Conservation (phyloP, 2,888 invertebrate species). For the Calliopum simillimum region DNA sequence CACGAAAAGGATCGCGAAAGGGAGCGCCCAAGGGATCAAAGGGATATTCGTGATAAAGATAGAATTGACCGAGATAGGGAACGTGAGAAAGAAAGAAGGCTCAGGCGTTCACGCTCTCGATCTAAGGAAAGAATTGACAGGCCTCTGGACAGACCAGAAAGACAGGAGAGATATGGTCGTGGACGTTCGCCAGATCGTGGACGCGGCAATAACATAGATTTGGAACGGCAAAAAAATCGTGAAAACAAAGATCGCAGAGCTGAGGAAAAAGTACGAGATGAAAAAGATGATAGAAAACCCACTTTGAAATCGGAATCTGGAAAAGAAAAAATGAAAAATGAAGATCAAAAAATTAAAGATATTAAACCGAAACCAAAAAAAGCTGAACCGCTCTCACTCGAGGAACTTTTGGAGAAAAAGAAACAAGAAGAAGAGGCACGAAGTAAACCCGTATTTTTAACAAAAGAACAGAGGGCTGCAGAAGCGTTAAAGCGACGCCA, state of each 20-base stretch:
- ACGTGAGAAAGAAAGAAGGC: constrained; percentile 49
- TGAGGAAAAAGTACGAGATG: constrained; percentile 40
- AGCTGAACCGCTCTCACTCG: constrained; percentile 91
- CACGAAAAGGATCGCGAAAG: constrained; percentile 53
- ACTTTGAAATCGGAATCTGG: constrained; percentile 8
- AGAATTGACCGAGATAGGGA: constrained; percentile 32
- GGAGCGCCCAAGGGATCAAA: constrained; percentile 48
- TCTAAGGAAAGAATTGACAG: constrained; percentile 54
- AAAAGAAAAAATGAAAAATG: constrained; percentile 66
- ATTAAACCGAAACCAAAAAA: constrained; percentile 58
- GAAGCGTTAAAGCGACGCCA: constrained; percentile 90
- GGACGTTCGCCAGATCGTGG: constrained; percentile 27
- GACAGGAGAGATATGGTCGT: constrained; percentile 15
- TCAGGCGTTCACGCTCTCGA: constrained; percentile 54
- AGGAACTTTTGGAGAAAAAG: constrained; percentile 94
- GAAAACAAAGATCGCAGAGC: constrained; percentile 35
- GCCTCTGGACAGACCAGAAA: constrained; percentile 56
- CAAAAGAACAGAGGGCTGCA: constrained; percentile 93
- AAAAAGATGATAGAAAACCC: constrained; percentile 40
- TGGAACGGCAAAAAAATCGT: constrained; percentile 43
- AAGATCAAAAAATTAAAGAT: constrained; percentile 64
- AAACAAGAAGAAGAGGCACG: constrained; percentile 95
- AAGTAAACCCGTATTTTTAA: constrained; percentile 96
- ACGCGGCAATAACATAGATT: constrained; percentile 49
- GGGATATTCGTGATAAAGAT: constrained; percentile 48